phyloP scores from a whole-genome alignment of 2,888 invertebrate species.

The Cheilosia urbana region DNA sequence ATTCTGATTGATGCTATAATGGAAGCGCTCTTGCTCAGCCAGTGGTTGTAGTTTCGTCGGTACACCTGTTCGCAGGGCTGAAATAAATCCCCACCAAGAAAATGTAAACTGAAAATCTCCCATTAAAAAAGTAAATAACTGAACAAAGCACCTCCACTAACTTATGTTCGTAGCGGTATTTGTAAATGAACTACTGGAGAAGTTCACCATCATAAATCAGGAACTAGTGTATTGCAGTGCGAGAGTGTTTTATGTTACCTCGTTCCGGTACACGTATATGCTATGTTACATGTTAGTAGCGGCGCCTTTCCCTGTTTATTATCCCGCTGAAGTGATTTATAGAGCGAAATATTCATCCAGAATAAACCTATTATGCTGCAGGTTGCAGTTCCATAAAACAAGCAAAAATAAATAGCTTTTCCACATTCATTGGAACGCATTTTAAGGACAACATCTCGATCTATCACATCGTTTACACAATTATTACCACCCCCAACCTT shows the following conservation, averaged over 20 bases:
- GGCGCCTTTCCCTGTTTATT: constrained; percentile 39
- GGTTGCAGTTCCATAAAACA: neutral
- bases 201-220: constrained; percentile 43
- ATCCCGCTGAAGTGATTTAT: constrained; percentile 51
- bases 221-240: constrained; percentile 56
- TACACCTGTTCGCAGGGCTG: no score
- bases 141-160: constrained; percentile 1
- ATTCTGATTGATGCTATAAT: no score
- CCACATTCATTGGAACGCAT: no score
- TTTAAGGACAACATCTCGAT: no score
- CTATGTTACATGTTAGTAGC: constrained; percentile 14
- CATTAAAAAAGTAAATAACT: neutral
- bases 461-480: no score
- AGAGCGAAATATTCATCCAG: constrained; percentile 22
- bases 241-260: constrained; percentile 49
- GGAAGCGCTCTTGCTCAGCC: no score
- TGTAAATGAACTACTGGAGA: constrained; percentile 20
- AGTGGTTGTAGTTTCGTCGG: no score
- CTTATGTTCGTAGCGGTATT: constrained; percentile 23
- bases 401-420: neutral
- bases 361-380: neutral
- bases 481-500: no score
- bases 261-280: constrained; percentile 10
- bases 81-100: no score
- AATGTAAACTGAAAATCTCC: neutral